These are phyloP conservation scores for Osmerus mordax DNA, from an alignment of 2,113 vertebrate species.

Conservation along the genomic window DNA sequence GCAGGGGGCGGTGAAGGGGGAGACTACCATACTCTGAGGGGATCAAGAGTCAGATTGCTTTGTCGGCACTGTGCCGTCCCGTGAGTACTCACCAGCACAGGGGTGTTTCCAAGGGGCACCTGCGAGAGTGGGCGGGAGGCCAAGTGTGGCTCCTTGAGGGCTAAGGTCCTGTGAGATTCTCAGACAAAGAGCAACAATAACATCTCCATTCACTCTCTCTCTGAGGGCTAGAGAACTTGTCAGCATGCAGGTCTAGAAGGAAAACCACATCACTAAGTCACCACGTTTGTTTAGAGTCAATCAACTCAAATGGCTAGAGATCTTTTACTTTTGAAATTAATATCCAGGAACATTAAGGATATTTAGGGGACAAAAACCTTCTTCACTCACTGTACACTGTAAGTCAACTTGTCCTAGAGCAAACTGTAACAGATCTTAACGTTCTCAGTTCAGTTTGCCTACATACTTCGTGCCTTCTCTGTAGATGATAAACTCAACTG, in stretches of 20 bases:
- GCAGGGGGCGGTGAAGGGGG: conserved; percentile 8
- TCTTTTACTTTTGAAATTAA: conserved; percentile 3
- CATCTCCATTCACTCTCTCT: conserved; percentile 67
- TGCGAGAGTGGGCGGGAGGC: conserved; percentile 39
- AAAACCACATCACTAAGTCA: conserved; percentile 58
- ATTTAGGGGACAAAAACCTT: too few relatives aligned
- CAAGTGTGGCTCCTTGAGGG: conserved; percentile 29
- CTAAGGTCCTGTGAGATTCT: conserved; percentile 10
- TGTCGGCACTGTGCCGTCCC: conserved; percentile 36
- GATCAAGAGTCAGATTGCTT: conserved; percentile 48
- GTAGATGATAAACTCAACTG: background rate
- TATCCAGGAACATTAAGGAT: too few relatives aligned
- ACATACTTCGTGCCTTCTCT: background rate
- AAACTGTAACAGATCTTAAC: too few relatives aligned
- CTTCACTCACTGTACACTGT: too few relatives aligned
- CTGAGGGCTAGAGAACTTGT: conserved; percentile 52
- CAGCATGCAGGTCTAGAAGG: conserved; percentile 49
- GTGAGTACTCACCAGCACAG: conserved; percentile 22
- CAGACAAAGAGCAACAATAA: conserved; percentile 23
- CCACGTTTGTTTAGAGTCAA: conserved; percentile 68
- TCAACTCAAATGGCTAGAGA: conserved; percentile 58
- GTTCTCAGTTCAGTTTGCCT: too few relatives aligned
- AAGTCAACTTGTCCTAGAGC: too few relatives aligned
- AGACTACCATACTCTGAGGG: conserved; percentile 26
- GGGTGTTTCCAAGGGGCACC: conserved; percentile 46